These are phyloP conservation scores for Pseudorhombus dupliciocellatus DNA, from an alignment of 2,113 vertebrate genomes.

Conservation along the genomic window DNA sequence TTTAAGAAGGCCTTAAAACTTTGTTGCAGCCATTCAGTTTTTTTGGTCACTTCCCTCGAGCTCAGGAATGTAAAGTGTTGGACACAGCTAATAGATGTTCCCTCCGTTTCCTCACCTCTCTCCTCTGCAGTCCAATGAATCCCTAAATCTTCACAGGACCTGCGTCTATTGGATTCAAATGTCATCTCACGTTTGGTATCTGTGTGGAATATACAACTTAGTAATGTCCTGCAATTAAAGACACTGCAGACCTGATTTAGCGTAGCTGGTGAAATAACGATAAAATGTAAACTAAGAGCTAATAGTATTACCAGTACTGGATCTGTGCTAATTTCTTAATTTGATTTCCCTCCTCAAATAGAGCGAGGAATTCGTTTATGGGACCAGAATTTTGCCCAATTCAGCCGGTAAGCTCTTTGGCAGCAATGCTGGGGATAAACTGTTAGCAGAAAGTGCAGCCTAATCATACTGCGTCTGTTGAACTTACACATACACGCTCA, in stretches of 20 bases:
- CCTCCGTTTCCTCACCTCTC: not conserved
- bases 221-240: conserved; percentile 18
- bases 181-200: not conserved
- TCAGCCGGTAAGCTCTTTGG: conserved; percentile 78
- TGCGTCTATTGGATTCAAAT: not conserved
- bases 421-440: conserved; percentile 74
- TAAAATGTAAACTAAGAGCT: conserved; percentile 53
- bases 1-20: not conserved
- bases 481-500: conserved; percentile 28
- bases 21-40: not conserved
- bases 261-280: conserved; percentile 40
- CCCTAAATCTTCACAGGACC: conserved; percentile 33
- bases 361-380: conserved; percentile 80
- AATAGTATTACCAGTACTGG: conserved; percentile 63
- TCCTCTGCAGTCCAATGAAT: not conserved
- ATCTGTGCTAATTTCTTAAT: conserved; percentile 73
- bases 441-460: conserved; percentile 63
- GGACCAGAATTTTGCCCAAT: conserved; percentile 79
- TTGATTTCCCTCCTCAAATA: conserved; percentile 80
- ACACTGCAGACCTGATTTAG: conserved; percentile 39
- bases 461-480: conserved; percentile 63
- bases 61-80: not conserved
- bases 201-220: not conserved
- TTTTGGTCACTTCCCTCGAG: not conserved
- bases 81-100: not conserved